Evolutionary conservation across 2,888 invertebrate species (phyloP), one percentile per base, ranked within the genome.

Genomic region (Piscicola geometra): DNA sequence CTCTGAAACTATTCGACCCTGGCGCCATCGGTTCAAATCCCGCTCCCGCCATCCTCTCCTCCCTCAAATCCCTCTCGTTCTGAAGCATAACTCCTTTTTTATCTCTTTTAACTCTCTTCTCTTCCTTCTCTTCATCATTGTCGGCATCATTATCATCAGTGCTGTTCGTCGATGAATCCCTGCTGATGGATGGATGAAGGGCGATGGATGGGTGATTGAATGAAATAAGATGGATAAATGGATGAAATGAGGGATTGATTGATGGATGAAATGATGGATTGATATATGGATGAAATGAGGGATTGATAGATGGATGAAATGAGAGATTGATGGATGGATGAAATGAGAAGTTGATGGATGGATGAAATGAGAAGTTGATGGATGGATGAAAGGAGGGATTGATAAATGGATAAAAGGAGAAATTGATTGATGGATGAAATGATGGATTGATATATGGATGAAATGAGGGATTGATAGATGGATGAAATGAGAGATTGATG

Each of bases 241-340:
- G 33, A 33, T 68, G 68, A 18, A 47, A 47, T n/a, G n/a, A n/a
- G n/a, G n/a, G 21, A 68, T 68, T n/a, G 33, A 68, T 68, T 30
- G 33, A 33, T 68, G 68, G 32, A 68, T 68, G 68, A 21, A 68
- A 33, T n/a, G 33, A 68, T 32, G 68, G 68, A 33, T 68, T n/a
- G 33, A 68, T 68, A 33, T n/a, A 33, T 68, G 68, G 33, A 33
- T 68, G 68, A 33, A 28, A 33, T n/a, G 33, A 68, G 28, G 68
- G 33, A 33, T 68, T 28, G 3, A 33, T 33, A 33, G 41, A 36
- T 69, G 41, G 41, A 30, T 1, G 35, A 41, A 69, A 56, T 41
- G 41, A 15, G 60, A 21, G 60, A 18, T 69, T n/a, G 69, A 30
- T 69, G 69, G 41, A 15, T 69, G 69, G 18, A 21, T 69, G 69